A percentile compares a stretch with the other conserved stretches of the same genome.
Conservation (phyloP, 2,113 vertebrate genomes). For the Zootoca vivipara region DNA sequence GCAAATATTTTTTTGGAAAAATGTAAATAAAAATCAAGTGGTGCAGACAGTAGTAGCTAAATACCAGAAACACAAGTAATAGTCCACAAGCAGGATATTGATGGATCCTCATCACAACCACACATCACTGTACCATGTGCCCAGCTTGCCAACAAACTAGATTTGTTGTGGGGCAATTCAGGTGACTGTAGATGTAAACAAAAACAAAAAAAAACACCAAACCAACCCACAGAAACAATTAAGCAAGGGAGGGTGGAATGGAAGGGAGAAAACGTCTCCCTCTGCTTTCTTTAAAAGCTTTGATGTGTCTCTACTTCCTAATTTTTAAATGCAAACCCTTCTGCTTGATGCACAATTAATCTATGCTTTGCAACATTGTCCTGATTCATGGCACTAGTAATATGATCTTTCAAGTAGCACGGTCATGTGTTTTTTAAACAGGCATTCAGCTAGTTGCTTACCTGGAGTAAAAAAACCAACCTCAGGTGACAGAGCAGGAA, state of each 20-base stretch:
- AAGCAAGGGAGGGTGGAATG: no score
- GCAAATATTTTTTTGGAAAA: background rate
- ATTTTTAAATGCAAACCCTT: no score
- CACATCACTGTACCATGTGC: background rate
- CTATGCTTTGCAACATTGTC: no score
- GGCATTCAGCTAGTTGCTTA: background rate
- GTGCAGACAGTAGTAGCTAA: background rate
- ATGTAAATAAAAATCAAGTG: background rate
- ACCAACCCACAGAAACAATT: no score
- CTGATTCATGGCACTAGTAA: background rate
- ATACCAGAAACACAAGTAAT: background rate
- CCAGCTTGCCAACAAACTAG: background rate
- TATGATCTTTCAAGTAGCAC: background rate
- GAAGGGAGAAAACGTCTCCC: no score
- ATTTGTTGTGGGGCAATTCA: background rate
- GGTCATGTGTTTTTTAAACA: background rate
- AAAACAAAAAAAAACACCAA: accelerated
- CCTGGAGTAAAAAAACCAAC: background rate
- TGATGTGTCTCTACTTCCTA: no score
- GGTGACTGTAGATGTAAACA: background rate
- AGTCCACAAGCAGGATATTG: no score
- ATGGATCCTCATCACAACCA: background rate
- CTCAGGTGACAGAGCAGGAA: background rate
- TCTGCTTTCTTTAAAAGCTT: no score
- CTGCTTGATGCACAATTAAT: no score